Conservation (phyloP, 2,888 invertebrate species). For the Halocaridina rubra region DNA sequence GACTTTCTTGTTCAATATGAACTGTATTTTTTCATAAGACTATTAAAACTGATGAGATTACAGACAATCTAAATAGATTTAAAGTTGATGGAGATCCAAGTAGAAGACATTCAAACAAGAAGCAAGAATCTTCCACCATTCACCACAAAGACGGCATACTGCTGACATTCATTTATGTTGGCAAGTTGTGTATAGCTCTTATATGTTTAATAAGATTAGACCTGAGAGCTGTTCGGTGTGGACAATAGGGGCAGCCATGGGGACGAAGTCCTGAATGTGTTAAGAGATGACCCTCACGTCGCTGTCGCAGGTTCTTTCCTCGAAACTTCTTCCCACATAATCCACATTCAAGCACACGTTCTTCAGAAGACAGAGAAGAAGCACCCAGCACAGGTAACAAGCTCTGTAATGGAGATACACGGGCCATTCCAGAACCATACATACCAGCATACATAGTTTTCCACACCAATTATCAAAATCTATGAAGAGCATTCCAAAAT, state of each 20-base stretch:
- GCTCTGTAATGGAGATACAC: slow-evolving; percentile 51
- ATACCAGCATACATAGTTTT: no score
- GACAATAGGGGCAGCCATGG: slow-evolving; percentile 59
- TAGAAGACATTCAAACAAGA: no score
- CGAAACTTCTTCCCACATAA: slow-evolving; percentile 58
- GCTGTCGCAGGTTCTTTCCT: slow-evolving; percentile 57
- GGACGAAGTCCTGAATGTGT: slow-evolving; percentile 58
- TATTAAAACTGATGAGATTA: no score
- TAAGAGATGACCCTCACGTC: slow-evolving; percentile 51
- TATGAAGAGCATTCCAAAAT: no score
- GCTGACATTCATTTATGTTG: no score
- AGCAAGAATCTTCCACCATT: no score
- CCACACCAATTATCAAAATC: no score
- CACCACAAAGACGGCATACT: no score
- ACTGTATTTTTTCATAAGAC: no score
- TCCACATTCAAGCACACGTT: slow-evolving; percentile 47
- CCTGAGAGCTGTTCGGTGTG: slow-evolving; percentile 57
- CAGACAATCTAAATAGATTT: no score
- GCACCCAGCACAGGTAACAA: slow-evolving; percentile 34
- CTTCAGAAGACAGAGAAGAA: slow-evolving; percentile 9
- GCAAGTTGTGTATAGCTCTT: slow-evolving; percentile 30
- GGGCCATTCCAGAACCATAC: slow-evolving; percentile 52
- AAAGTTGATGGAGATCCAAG: no score
- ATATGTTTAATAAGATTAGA: slow-evolving; percentile 59
- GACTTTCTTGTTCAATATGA: no score